Conservation (phyloP, 2,888 invertebrate species). For the Onthophagus sagittarius region DNA sequence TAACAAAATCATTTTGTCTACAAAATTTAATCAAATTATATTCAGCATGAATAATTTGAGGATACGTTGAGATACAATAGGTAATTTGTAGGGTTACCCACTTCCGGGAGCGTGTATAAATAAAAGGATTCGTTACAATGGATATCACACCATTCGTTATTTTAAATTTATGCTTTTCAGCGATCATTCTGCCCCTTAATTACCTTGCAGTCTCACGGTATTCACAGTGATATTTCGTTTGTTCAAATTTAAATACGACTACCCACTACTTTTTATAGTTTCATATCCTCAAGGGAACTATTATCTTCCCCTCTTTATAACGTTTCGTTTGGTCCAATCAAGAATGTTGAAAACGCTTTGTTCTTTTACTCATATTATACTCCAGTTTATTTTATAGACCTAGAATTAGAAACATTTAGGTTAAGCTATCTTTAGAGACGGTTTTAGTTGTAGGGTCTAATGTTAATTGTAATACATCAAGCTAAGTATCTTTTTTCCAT, state of each 20-base stretch:
- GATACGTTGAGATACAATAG: not conserved
- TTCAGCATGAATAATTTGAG: not conserved
- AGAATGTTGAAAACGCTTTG: too few relatives aligned
- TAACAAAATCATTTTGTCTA: too few relatives aligned
- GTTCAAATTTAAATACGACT: not conserved
- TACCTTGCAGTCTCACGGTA: not conserved
- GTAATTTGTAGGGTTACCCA: not conserved
- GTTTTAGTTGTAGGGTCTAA: too few relatives aligned
- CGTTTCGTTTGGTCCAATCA: not conserved
- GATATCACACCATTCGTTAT: not conserved
- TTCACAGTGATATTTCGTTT: not conserved
- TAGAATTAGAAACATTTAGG: too few relatives aligned
- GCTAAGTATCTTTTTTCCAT: too few relatives aligned
- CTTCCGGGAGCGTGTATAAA: not conserved
- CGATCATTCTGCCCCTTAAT: not conserved
- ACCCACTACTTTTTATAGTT: not conserved
- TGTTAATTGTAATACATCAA: too few relatives aligned
- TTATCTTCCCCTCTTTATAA: not conserved
- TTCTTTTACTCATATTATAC: too few relatives aligned
- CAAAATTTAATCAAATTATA: too few relatives aligned
- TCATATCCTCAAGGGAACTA: not conserved
- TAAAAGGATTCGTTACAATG: not conserved
- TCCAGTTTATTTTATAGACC: too few relatives aligned
- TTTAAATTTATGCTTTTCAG: not conserved
- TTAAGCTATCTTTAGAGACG: too few relatives aligned